A percentile compares a stretch with the other conserved stretches of the same genome.
phyloP scores from a whole-genome alignment of 2,797 vertebrate genomes.

The Aratinga solstitialis region DNA sequence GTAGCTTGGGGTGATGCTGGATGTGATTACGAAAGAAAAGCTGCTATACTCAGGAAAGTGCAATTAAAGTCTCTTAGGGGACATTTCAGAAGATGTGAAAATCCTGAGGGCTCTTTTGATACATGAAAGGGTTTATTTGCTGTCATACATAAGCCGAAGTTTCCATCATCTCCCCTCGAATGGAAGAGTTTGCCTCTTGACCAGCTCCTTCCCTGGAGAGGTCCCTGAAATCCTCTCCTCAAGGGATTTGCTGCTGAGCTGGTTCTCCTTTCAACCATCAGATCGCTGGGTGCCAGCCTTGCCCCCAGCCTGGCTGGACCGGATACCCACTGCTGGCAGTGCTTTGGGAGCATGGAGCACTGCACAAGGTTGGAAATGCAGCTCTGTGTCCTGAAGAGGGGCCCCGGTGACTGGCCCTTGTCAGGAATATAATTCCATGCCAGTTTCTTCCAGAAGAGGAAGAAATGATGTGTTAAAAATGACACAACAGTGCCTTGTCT shows the following conservation, averaged over 20 bases:
- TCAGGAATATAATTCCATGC: neutral
- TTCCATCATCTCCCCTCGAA: neutral
- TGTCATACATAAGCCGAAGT: neutral
- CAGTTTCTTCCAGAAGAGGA: neutral
- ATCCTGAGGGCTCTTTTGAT: neutral
- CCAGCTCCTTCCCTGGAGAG: neutral
- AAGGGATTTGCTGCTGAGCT: neutral
- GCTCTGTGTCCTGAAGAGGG: neutral
- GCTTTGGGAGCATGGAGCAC: neutral
- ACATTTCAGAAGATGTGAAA: neutral
- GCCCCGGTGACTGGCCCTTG: fast-evolving
- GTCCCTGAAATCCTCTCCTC: neutral
- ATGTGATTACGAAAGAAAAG: neutral
- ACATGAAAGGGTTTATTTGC: neutral
- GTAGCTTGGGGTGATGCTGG: neutral
- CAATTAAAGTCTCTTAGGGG: neutral
- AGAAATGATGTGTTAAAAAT: neutral
- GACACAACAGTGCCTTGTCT: neutral
- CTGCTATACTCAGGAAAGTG: neutral
- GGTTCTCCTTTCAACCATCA: neutral
- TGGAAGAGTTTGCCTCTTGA: neutral
- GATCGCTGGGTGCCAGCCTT: neutral
- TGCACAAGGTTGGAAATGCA: fast-evolving
- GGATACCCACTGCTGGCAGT: neutral
- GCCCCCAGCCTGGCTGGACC: neutral